These are phyloP conservation scores for Aegotheles bennettii DNA, from an alignment of 2,113 vertebrate genomes.

Conservation along the genomic window DNA sequence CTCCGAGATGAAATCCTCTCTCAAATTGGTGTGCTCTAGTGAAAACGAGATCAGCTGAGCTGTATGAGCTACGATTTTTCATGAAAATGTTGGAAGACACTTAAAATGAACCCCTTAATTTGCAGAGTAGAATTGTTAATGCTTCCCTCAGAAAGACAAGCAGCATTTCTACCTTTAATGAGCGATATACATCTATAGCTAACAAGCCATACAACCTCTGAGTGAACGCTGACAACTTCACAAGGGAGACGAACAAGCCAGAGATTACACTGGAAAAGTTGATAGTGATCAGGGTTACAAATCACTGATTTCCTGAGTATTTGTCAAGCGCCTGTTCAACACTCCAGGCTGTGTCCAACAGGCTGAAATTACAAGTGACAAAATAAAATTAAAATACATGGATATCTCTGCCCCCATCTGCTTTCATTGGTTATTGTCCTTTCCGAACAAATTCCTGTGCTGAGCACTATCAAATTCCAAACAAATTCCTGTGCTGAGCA, in stretches of 20 bases:
- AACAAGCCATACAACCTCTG: constrained; percentile 12
- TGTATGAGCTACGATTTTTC: not conserved
- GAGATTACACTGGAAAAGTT: not conserved
- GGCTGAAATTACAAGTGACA: not conserved
- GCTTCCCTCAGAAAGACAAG: constrained; percentile 36
- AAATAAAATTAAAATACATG: not conserved
- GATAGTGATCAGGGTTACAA: constrained; percentile 7
- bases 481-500: not conserved
- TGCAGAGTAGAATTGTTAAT: constrained; percentile 23
- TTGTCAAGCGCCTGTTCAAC: not conserved
- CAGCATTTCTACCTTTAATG: not conserved
- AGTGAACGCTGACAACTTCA: not conserved
- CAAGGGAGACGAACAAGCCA: not conserved
- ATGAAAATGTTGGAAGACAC: not conserved
- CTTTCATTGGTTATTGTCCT: not conserved
- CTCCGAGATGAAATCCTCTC: not conserved
- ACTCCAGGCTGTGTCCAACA: not conserved
- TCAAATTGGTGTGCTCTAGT: not conserved
- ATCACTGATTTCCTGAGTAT: not conserved
- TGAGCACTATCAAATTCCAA: not conserved
- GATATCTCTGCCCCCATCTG: not conserved
- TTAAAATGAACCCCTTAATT: constrained; percentile 43
- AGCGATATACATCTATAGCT: constrained; percentile 6
- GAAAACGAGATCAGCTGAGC: not conserved
- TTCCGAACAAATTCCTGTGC: not conserved